Conservation (phyloP, 1,140 invertebrate genomes). For the Dermatophagoides farinae region DNA sequence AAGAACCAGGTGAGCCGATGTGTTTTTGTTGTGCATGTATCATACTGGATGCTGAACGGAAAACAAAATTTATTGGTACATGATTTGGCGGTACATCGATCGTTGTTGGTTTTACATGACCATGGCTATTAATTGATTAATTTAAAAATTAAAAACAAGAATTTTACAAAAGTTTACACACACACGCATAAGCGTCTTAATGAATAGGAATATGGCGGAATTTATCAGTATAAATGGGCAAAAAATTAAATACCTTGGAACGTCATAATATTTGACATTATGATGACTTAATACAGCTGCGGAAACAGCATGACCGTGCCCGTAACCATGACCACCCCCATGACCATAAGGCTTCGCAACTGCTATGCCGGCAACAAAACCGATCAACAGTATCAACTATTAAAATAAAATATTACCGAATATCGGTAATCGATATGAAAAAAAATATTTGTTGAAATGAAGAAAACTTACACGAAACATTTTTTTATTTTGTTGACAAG, state of each 20-base stretch:
- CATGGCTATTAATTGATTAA: not conserved
- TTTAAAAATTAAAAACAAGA: not conserved
- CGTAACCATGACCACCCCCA: not conserved
- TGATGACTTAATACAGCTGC: not conserved
- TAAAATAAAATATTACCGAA: not conserved
- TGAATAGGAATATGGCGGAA: not conserved
- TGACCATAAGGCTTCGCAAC: not conserved
- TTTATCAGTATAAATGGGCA: too few relatives aligned
- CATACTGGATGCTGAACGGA: not conserved
- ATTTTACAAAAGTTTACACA: not conserved
- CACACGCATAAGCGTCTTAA: not conserved
- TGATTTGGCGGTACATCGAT: constrained; percentile 4
- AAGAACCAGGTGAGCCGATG: not conserved
- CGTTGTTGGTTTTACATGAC: constrained; percentile 6
- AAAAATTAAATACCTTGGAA: not conserved
- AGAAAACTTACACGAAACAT: not conserved
- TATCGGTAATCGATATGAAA: not conserved
- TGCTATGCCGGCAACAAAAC: not conserved
- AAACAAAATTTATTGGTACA: constrained; percentile 6
- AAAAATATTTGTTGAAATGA: not conserved
- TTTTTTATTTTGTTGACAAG: not conserved
- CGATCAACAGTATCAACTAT: not conserved
- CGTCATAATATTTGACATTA: not conserved
- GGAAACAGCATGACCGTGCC: not conserved
- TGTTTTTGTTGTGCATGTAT: constrained; percentile 1